Evolutionary conservation across 2,797 vertebrate species (phyloP), one percentile per base, ranked within the genome.

Genomic region (Amblyraja radiata): DNA sequence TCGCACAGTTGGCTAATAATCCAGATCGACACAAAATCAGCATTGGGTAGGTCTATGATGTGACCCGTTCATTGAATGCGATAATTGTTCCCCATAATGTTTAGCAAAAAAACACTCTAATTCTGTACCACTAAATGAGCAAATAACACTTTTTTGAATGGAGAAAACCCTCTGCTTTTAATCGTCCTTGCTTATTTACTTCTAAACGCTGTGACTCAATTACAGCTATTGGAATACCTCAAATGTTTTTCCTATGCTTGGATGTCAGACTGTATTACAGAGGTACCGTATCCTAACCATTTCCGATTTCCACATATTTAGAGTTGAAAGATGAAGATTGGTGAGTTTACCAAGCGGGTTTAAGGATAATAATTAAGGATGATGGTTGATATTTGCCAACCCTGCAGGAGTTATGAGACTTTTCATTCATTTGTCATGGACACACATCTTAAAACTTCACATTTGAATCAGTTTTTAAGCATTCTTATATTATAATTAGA

Each of bases 1-100:
- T 97, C 96, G 1, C 99, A 99, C 97, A 99, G 98, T 96, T 99
- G 99, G 99, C 97, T 99, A 93, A 99, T 99, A 95, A 95, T 99
- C 94, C 99, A 99, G 97, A 97, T 99, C 97, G 99, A 99, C 95
- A 96, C 98, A 95, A 98, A 98, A 0, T 97, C 97, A 0, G 98
- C 98, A 23, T 97, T 99, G 80, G 98, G 99, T 99, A 95, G 96
- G 97, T 84, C 23, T 8, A 21, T 88, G 63, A 88, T 88, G 71
- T 74, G 65, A 68, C 58, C 63, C 2, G 28, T 32, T 63, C 11
- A 23, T 36, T n/a, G 36, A 88, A 68, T 8, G 32, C 1, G 0
- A 68, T 16, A 16, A 32, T 23, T 63, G 3, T 8, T 65, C 32
- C 6, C 61, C n/a, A 46, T 46, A 46, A 46, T n/a, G 1, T 14